These are phyloP conservation scores for Macquaria australasica DNA, from an alignment of 2,113 vertebrate species.

Conservation along the genomic window DNA sequence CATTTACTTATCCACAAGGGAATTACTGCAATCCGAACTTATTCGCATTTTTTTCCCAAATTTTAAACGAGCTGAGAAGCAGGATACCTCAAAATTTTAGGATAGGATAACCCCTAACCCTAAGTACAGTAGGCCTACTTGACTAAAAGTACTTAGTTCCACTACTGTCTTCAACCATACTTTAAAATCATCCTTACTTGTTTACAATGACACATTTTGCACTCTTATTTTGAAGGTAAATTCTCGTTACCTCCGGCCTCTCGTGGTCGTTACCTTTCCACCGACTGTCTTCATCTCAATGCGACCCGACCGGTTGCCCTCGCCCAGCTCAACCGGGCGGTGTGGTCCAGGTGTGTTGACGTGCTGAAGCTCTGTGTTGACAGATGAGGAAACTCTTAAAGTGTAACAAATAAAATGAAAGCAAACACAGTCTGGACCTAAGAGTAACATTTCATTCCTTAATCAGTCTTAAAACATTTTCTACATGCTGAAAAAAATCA, in stretches of 20 bases:
- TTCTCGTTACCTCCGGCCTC: background rate
- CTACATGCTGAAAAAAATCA: background rate
- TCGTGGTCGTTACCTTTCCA: background rate
- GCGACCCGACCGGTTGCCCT: constrained; percentile 67
- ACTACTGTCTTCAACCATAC: too few species aligned
- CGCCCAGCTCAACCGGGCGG: constrained; percentile 17
- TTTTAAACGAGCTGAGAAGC: too few species aligned
- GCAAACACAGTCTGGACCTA: background rate
- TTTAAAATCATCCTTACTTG: too few species aligned
- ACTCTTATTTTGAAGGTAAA: constrained; percentile 37
- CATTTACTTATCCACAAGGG: too few species aligned
- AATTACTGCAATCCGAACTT: background rate
- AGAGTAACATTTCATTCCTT: background rate
- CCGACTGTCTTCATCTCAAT: background rate
- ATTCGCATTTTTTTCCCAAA: background rate
- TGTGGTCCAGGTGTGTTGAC: constrained; percentile 23
- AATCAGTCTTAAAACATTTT: background rate
- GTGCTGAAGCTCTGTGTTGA: background rate
- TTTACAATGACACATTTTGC: background rate
- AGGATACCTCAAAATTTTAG: too few species aligned
- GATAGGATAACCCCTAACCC: too few species aligned
- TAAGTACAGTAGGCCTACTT: too few species aligned
- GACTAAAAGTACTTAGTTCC: too few species aligned
- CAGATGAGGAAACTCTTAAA: constrained; percentile 10
- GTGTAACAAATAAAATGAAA: too few species aligned